Base-by-base conservation (phyloP, 2,888 invertebrate species). In the Pimpla rufipes region DNA sequence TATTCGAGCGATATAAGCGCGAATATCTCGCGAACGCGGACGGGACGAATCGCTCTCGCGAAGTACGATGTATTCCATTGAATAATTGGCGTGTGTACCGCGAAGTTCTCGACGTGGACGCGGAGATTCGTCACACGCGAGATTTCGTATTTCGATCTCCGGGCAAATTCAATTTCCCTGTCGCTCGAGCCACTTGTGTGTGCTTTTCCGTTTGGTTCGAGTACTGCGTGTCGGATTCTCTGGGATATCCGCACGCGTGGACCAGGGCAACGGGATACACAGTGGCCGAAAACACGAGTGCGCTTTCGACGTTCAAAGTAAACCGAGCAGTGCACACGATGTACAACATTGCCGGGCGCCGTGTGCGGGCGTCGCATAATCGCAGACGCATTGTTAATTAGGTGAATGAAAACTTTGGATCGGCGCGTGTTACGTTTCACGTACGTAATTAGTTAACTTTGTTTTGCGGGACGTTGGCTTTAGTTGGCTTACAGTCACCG, bases 361-460 rank as follows among this genome's bases (percentile, higher is more conserved):
- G 47, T 47, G 47, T 47, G 16, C 11, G 21, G 11, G 57, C 29
- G 7, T 59, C 37, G 59, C 37, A 59, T 59, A 37, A 59, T 59
- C 37, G 40, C 40, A 21, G 66, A 52, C 62, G 81, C 45, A 71
- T 68, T 71, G 76, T 73, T 81, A 81, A 76, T 81, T 76, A 71
- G 64, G 70, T 67, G 42, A 76, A 71, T 59, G 76, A 57, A 76
- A 81, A 75, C 59, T 68, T 67, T 62, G 40, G 47, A 62, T 52
- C 47, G 40, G 68, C 23, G 29, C 5, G 13, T 47, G 47, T 13
- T 16, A 13, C 29, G 16, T 29, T 59, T 11, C 55, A n/a, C 59
- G 71, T 71, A 47, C 52, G 52, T 70, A 67, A 81, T 81, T 81
- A 66, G 70, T 40, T 75, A 81, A 81, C 66, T 81, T 81, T 10